Conservation (phyloP, 1,140 invertebrate genomes). For the Adelges cooleyi region DNA sequence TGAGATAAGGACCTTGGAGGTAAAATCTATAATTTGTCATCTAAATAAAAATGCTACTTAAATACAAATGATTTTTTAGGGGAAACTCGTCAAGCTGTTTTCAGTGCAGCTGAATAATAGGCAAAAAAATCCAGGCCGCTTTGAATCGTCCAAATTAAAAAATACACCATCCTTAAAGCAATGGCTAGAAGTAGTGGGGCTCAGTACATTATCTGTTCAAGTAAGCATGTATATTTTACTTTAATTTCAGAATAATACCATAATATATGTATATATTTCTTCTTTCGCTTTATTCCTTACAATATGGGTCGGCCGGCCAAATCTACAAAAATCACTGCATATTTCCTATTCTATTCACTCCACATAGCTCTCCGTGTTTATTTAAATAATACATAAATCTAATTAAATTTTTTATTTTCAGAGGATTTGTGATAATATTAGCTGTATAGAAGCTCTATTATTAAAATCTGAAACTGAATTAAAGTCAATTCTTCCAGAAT, state of each 20-base stretch:
- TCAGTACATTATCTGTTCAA: slow-evolving; percentile 56
- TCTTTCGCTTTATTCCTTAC: too few species aligned
- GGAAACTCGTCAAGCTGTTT: slow-evolving; percentile 86
- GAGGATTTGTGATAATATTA: slow-evolving; percentile 47
- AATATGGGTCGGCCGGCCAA: too few species aligned
- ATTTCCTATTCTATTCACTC: too few species aligned
- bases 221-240: slow-evolving; percentile 41
- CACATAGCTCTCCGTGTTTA: too few species aligned
- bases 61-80: slow-evolving; percentile 46
- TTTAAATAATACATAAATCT: slow-evolving; percentile 12
- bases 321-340: too few species aligned
- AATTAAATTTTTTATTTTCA: slow-evolving; percentile 35
- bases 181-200: slow-evolving; percentile 83
- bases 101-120: slow-evolving; percentile 75
- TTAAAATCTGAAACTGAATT: slow-evolving; percentile 75
- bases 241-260: too few species aligned
- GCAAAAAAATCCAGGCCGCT: slow-evolving; percentile 67
- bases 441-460: slow-evolving; percentile 64
- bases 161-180: slow-evolving; percentile 65
- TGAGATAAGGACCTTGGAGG: slow-evolving; percentile 87
- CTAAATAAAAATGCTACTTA: neutral
- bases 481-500: slow-evolving; percentile 53
- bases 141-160: slow-evolving; percentile 46
- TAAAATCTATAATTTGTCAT: slow-evolving; percentile 38
- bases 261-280: neutral